These are phyloP conservation scores for Poecilus cupreus DNA, from an alignment of 2,888 invertebrate species.

Conservation along the genomic window DNA sequence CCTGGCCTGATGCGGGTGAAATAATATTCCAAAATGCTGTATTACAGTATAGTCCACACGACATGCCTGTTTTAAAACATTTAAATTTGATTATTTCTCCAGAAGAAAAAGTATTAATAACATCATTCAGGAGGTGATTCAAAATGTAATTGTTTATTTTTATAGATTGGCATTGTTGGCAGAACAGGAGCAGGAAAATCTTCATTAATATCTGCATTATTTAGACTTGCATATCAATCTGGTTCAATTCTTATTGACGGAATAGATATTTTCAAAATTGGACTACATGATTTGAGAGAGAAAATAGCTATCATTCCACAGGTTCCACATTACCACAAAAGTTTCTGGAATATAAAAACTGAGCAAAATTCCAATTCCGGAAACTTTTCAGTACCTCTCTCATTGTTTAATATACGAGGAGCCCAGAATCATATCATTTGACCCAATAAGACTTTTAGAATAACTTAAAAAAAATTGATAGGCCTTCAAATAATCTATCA, in stretches of 20 bases:
- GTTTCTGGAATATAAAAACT: background rate
- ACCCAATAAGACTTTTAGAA: too few species aligned
- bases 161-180: slow-evolving; percentile 78
- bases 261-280: slow-evolving; percentile 72
- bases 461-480: too few species aligned
- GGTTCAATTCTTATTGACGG: slow-evolving; percentile 76
- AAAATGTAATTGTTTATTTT: background rate
- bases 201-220: slow-evolving; percentile 75
- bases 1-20: slow-evolving; percentile 79
- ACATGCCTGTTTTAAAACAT: slow-evolving; percentile 79
- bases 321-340: slow-evolving; percentile 62
- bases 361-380: background rate
- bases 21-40: slow-evolving; percentile 77
- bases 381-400: background rate
- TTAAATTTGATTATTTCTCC: slow-evolving; percentile 73
- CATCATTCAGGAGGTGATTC: background rate
- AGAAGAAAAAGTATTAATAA: slow-evolving; percentile 72
- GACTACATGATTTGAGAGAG: slow-evolving; percentile 75
- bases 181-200: slow-evolving; percentile 78
- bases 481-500: too few species aligned
- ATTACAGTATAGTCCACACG: slow-evolving; percentile 79
- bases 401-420: background rate
- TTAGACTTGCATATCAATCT: slow-evolving; percentile 75
- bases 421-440: background rate
- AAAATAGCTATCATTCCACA: slow-evolving; percentile 80